Base-by-base conservation (phyloP, 2,113 vertebrate genomes). In the Pao palembangensis region DNA sequence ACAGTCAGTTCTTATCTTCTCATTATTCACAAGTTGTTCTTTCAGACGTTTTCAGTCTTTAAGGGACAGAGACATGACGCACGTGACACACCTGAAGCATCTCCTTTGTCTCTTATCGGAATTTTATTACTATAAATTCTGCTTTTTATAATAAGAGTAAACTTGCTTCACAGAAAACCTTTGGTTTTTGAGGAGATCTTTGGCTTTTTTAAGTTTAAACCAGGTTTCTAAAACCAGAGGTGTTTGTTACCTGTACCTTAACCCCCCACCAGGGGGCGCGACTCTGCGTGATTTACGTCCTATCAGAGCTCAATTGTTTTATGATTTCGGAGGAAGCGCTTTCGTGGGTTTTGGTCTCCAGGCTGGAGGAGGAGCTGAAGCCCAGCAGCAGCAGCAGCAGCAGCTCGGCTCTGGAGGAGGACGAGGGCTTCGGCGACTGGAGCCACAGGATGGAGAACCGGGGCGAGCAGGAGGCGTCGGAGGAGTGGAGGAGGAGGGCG, bases 351-450 rank as follows among this genome's bases (percentile, higher is more conserved):
- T n/a, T 17, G 44, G 42, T 58, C 44, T 17, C 55, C 81, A 93
- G 92, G 73, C 78, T 71, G 48, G 85, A 88, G 8, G 68, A 67
- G 48, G 79, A 86, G 28, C 80, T 87, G 51, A 92, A 92, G 75
- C 84, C 91, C 17, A 61, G 82, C 0, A 38, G 34, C 31, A 34
- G 31, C 31, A 34, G 31, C 31, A 34, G 31, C 34, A 38, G 34
- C 34, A 38, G 34, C 23, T 69, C 81, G 0, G 93, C 91, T 44
- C 71, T 89, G 81, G 95, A 96, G 8, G 95, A 96, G 55, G 95
- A 96, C 1, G 94, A 98, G 57, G 94, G 94, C 2, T 96, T 97
- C 79, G 90, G 94, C 0, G 94, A 95, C 83, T 96, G 94, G 94
- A 92, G 91, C 41, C 94, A 95, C 82, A 92, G 90, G 68, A 42